Evolutionary conservation across 2,113 vertebrate species (phyloP).

Genomic region (Syrmaticus mikado): DNA sequence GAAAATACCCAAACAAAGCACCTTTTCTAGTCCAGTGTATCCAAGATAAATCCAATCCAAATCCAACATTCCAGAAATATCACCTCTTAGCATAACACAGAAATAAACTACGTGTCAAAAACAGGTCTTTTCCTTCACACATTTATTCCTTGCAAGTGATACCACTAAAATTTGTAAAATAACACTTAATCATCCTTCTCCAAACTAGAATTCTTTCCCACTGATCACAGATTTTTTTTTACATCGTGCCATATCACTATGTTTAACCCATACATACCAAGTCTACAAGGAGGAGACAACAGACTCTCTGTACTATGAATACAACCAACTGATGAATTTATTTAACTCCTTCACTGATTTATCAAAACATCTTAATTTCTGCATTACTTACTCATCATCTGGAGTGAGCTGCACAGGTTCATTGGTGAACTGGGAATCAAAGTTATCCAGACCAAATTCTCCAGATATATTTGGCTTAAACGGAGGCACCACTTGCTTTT

Average conservation of each 20-base stretch:
- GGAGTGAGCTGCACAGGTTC: conserved; percentile 98
- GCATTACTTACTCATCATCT: conserved; percentile 94
- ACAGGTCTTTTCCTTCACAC: not conserved
- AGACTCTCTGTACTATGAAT: not conserved
- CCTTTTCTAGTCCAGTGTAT: not conserved
- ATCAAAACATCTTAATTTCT: not conserved
- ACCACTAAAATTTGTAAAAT: not conserved
- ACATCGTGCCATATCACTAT: not conserved
- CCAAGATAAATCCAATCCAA: not conserved
- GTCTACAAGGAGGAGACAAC: not conserved
- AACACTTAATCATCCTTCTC: not conserved
- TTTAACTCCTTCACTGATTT: not conserved
- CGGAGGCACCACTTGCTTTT: conserved; percentile 97
- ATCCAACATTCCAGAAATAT: not conserved
- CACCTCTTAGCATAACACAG: not conserved
- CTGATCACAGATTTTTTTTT: not conserved
- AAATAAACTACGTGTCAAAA: not conserved
- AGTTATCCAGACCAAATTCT: conserved; percentile 98
- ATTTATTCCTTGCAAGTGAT: not conserved
- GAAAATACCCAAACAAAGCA: not conserved
- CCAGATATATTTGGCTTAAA: conserved; percentile 99
- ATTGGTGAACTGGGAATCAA: conserved; percentile 98
- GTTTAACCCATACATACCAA: not conserved
- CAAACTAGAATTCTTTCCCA: not conserved
- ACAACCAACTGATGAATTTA: not conserved